These are phyloP conservation scores for Rana temporaria DNA, from an alignment of 2,113 vertebrate species.

Conservation along the genomic window DNA sequence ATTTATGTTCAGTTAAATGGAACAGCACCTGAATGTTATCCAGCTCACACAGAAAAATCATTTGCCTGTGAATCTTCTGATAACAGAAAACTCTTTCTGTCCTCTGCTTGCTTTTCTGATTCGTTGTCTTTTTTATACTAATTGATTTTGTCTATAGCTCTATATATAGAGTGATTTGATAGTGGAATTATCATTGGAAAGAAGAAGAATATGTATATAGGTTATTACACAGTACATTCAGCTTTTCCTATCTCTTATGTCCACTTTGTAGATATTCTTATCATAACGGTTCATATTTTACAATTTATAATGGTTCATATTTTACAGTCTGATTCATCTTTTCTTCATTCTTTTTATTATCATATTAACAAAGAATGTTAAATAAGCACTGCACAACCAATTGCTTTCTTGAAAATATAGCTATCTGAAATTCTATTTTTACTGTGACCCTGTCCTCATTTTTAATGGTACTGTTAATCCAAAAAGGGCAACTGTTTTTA, in stretches of 20 bases:
- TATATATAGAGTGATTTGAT: conserved; percentile 8
- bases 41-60: not conserved
- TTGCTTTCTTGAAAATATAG: no score
- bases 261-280: conserved; percentile 16
- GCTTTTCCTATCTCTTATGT: conserved; percentile 1
- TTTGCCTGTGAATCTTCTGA: not conserved
- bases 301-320: not conserved
- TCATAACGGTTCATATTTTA: not conserved
- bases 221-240: not conserved
- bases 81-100: not conserved
- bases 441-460: not conserved
- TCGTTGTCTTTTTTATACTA: not conserved
- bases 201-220: conserved; percentile 2
- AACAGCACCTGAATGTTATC: not conserved
- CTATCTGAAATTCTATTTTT: conserved; percentile 10
- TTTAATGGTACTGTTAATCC: not conserved
- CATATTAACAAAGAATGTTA: not conserved
- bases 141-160: conserved; percentile 1
- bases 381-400: no score
- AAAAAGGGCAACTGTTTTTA: not conserved
- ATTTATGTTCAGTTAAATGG: not conserved
- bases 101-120: not conserved
- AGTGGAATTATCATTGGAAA: not conserved
- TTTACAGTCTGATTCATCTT: not conserved
- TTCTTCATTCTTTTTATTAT: not conserved